Base-by-base conservation (phyloP, 2,113 vertebrate species). In the Equus przewalskii region DNA sequence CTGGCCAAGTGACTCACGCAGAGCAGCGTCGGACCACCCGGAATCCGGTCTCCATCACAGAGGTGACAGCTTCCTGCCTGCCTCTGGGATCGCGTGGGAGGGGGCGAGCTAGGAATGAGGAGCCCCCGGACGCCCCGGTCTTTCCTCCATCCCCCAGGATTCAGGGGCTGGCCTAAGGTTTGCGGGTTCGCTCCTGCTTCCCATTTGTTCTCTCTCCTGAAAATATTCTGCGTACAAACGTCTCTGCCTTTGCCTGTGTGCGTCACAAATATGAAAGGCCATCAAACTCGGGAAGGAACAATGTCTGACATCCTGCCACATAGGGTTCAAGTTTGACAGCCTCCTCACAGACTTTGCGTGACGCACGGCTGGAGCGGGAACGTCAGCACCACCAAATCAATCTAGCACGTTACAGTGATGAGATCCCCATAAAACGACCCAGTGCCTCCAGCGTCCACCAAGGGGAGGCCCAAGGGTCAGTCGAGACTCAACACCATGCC, bases 371-470 rank as follows among this genome's bases (percentile, higher is more conserved):
- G 16, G 58, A 96, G 44, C 51, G 60, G 72, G n/a, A 65, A 94
- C 33, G 67, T 21, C 91, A 79, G 95, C 56, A 18, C 75, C 70
- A 41, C 91, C 94, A 21, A 36, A 72, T 19, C 46, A 15, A 49
- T 90, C 91, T 64, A 49, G 82, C 9, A 28, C 33, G 12, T 13
- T 0, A 15, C 72, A 0, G 30, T 33, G 0, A 5, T 1, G 6
- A 88, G 92, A 85, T 81, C 0, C 1, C 33, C 4, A 1, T 70
- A 82, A 46, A 70, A 70, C n/a, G 80, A 4, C 81, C 62, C 13
- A 10, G 0, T 0, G 8, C 6, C 14, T 44, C 81, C 33, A 3
- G 22, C 0, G 1, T 12, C 62, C 9, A 5, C 44, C 10, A 3
- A 7, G n/a, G 24, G 49, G 49, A 15, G 10, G 33, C 6, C 41